These are phyloP conservation scores for Helarctos malayanus DNA, from an alignment of 2,797 vertebrate genomes.

Conservation along the genomic window DNA sequence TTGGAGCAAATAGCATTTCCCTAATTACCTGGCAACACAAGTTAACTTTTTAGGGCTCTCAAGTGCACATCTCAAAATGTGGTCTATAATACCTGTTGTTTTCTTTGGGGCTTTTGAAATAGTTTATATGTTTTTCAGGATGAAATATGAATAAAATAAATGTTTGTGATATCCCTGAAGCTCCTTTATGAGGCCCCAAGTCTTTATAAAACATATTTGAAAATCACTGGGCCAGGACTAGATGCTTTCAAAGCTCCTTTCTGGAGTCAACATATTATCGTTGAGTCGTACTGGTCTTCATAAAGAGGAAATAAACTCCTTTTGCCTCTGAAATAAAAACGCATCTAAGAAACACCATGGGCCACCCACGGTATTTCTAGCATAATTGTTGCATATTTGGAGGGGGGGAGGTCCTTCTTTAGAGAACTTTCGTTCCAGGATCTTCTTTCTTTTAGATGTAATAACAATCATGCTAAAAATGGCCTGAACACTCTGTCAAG, in stretches of 20 bases:
- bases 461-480: conserved; percentile 41
- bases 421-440: conserved; percentile 34
- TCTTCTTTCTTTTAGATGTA: conserved; percentile 10
- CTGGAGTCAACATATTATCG: neutral
- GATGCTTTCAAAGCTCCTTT: neutral
- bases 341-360: neutral
- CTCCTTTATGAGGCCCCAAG: neutral
- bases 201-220: conserved; percentile 38
- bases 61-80: neutral
- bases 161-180: conserved; percentile 5
- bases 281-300: conserved; percentile 25
- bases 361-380: neutral
- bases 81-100: neutral
- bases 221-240: neutral
- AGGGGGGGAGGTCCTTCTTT: neutral
- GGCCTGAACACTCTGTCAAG: neutral
- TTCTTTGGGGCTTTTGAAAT: conserved; percentile 43
- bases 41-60: neutral
- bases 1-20: neutral
- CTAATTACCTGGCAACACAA: neutral
- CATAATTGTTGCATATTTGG: neutral
- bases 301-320: neutral
- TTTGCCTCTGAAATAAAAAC: conserved; percentile 40
- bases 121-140: conserved; percentile 45
- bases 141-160: conserved; percentile 64